Percentiles rank a stretch among this genome's conserved stretches.
Evolutionary conservation across 2,113 vertebrate species (phyloP).

Genomic region (Petroica traversi): DNA sequence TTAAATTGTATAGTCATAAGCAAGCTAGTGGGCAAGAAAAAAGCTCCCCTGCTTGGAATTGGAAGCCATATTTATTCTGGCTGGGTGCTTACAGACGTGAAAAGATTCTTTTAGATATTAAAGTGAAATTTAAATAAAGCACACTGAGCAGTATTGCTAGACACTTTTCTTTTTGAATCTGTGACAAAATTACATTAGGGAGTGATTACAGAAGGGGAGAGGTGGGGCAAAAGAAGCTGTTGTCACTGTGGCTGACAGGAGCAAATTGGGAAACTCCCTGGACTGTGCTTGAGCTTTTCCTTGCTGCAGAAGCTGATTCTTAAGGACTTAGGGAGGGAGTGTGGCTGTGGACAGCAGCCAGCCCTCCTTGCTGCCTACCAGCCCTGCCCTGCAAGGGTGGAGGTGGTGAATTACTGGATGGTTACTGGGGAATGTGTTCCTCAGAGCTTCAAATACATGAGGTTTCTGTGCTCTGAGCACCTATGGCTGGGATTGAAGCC

Average conservation of each 20-base stretch:
- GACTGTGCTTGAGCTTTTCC: accelerated
- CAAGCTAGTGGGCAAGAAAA: slow-evolving; percentile 42
- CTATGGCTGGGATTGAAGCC: background rate
- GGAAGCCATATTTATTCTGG: slow-evolving; percentile 30
- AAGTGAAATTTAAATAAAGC: slow-evolving; percentile 4
- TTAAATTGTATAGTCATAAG: slow-evolving; percentile 69
- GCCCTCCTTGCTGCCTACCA: background rate
- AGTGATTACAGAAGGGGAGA: background rate
- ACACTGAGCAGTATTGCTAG: background rate
- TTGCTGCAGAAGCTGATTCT: background rate
- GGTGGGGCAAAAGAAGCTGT: background rate
- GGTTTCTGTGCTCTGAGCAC: background rate
- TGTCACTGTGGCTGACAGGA: background rate
- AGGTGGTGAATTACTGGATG: accelerated
- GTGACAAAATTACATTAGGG: accelerated
- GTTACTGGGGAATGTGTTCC: accelerated
- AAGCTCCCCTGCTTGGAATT: slow-evolving; percentile 45
- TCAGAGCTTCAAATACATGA: accelerated
- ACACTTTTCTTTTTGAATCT: background rate
- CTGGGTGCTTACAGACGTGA: slow-evolving; percentile 25
- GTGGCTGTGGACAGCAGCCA: accelerated
- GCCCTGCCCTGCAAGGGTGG: accelerated
- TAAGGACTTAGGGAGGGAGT: accelerated
- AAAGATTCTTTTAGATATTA: slow-evolving; percentile 9
- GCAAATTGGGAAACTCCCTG: accelerated